A percentile compares a stretch with the other conserved stretches of the same genome.
Conservation (phyloP, 1,140 invertebrate species). For the Proales similis region DNA sequence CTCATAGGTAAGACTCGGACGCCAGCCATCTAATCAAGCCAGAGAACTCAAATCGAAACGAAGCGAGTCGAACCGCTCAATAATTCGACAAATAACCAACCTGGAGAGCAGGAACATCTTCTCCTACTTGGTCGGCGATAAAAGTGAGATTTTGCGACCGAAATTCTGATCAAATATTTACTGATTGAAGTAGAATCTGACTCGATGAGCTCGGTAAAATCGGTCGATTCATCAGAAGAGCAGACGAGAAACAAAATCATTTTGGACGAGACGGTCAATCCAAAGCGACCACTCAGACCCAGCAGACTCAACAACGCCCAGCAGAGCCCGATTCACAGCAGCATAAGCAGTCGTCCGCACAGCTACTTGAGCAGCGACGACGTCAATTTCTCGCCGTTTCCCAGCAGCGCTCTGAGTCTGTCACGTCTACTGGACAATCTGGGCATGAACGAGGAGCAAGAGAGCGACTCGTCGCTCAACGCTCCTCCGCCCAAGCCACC, state of each 20-base stretch:
- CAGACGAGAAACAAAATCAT: slow-evolving; percentile 2
- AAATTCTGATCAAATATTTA: too few species aligned
- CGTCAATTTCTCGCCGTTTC: neutral
- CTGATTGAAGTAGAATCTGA: too few species aligned
- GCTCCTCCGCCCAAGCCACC: neutral
- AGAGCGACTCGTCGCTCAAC: neutral
- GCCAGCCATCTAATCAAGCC: slow-evolving; percentile 11
- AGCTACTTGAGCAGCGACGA: slow-evolving; percentile 25
- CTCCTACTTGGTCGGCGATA: slow-evolving; percentile 20
- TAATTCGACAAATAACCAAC: slow-evolving; percentile 8
- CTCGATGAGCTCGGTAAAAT: slow-evolving; percentile 31
- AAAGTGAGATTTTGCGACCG: too few species aligned
- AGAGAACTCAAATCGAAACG: neutral
- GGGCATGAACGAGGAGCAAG: too few species aligned
- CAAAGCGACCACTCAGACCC: slow-evolving; percentile 24
- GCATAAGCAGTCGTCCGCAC: slow-evolving; percentile 10
- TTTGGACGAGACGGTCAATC: slow-evolving; percentile 17
- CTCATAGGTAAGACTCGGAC: too few species aligned
- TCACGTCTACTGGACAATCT: neutral
- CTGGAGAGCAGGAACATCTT: slow-evolving; percentile 21
- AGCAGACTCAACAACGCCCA: neutral
- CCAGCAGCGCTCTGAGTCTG: neutral
- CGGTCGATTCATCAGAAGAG: slow-evolving; percentile 16
- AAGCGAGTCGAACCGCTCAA: slow-evolving; percentile 11
- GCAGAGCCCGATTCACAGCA: neutral